These are phyloP conservation scores for Xanthostigma xanthostigma DNA, from an alignment of 2,888 invertebrate genomes.

Conservation along the genomic window DNA sequence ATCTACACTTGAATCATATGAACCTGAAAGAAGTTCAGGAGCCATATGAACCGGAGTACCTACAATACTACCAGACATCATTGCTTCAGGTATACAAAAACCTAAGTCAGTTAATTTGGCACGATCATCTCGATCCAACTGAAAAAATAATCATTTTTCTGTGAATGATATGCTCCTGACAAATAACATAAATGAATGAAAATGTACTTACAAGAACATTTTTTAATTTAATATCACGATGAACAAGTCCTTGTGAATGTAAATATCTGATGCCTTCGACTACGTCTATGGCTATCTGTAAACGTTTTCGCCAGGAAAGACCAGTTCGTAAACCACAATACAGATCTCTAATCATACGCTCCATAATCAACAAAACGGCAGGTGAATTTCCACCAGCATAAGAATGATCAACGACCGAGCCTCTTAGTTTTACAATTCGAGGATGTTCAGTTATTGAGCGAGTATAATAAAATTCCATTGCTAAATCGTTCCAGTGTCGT, in stretches of 20 bases:
- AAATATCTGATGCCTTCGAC: constrained; percentile 77
- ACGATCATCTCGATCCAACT: constrained; percentile 52
- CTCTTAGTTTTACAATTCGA: constrained; percentile 57
- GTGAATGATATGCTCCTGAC: not conserved
- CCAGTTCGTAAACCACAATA: constrained; percentile 61
- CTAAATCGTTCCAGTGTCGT: constrained; percentile 76
- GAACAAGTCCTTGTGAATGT: constrained; percentile 76
- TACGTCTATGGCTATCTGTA: constrained; percentile 66
- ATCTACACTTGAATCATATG: constrained; percentile 71
- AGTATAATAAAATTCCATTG: constrained; percentile 84
- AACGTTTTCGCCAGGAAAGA: constrained; percentile 42
- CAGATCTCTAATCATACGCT: constrained; percentile 56
- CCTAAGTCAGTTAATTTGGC: constrained; percentile 78
- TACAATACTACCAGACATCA: constrained; percentile 80
- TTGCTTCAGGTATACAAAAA: constrained; percentile 79
- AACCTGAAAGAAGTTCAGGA: constrained; percentile 67
- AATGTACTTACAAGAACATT: constrained; percentile 54
- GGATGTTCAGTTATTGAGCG: constrained; percentile 73
- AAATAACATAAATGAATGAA: constrained; percentile 2
- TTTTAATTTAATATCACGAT: constrained; percentile 80
- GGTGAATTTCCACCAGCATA: constrained; percentile 54
- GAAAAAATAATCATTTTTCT: constrained; percentile 9
- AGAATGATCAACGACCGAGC: constrained; percentile 67
- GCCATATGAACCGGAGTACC: constrained; percentile 88
- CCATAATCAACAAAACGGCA: constrained; percentile 70